A percentile compares a stretch with the other conserved stretches of the same genome.
These are phyloP conservation scores for Sebastiscus albofasciatus DNA, from an alignment of 2,797 vertebrate genomes.

Conservation along the genomic window DNA sequence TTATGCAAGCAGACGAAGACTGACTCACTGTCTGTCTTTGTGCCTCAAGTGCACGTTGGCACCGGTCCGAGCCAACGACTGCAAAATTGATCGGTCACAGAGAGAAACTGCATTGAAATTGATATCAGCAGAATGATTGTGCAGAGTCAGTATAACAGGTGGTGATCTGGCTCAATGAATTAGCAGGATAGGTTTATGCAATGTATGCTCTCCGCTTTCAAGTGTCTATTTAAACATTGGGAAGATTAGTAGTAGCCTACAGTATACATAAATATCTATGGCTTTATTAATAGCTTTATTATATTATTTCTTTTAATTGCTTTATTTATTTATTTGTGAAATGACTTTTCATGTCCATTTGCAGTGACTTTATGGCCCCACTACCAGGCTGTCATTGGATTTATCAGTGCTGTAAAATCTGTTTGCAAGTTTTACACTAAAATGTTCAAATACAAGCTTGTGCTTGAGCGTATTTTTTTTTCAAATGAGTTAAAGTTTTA, in stretches of 20 bases:
- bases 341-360: not conserved
- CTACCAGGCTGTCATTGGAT: not conserved
- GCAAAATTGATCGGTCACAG: slow-evolving; percentile 10
- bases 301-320: not conserved
- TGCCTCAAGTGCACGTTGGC: not conserved
- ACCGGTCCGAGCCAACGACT: not conserved
- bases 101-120: slow-evolving; percentile 13
- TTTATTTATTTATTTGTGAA: not conserved
- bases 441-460: not conserved
- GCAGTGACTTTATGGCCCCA: not conserved
- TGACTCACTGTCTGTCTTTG: not conserved
- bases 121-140: slow-evolving; percentile 18
- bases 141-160: slow-evolving; percentile 7
- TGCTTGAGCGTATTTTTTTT: not conserved
- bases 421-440: not conserved
- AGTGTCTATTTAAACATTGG: not conserved
- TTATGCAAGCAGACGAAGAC: not conserved
- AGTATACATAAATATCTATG: not conserved
- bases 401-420: not conserved
- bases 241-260: too few species aligned
- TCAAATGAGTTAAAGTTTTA: not conserved
- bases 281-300: not conserved
- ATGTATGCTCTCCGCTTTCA: not conserved
- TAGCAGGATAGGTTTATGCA: not conserved
- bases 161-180: not conserved